Conservation (phyloP, 1,140 invertebrate species). For the Lordiphosa mommai region DNA sequence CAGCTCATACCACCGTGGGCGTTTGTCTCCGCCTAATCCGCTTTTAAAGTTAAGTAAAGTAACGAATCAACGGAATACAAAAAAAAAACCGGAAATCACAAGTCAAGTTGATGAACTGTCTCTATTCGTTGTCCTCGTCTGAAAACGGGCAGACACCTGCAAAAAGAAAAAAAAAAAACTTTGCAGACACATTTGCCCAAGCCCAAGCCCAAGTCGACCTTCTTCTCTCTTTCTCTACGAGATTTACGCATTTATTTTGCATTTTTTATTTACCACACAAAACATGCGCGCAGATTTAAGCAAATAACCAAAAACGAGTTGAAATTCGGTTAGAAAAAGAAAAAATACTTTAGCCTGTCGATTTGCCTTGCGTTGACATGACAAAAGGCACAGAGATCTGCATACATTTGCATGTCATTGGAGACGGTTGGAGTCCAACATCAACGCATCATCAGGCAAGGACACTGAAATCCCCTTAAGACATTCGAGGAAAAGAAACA, state of each 20-base stretch:
- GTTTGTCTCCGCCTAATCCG: constrained; percentile 71
- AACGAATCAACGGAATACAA: not conserved
- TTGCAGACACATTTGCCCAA: constrained; percentile 65
- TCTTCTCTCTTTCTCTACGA: constrained; percentile 37
- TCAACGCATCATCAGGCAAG: constrained; percentile 70
- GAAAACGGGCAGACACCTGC: constrained; percentile 67
- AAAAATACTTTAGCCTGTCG: constrained; percentile 43
- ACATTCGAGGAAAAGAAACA: constrained; percentile 48
- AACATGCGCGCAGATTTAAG: constrained; percentile 77
- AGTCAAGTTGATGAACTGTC: constrained; percentile 76
- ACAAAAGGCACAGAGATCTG: constrained; percentile 78
- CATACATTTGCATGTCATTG: constrained; percentile 79
- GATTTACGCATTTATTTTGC: constrained; percentile 79
- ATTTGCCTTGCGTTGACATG: constrained; percentile 78
- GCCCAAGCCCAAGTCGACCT: constrained; percentile 10
- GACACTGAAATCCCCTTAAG: constrained; percentile 72
- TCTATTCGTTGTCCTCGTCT: constrained; percentile 39
- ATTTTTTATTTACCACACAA: constrained; percentile 73
- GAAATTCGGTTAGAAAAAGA: constrained; percentile 56
- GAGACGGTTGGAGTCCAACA: constrained; percentile 13
- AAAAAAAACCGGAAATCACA: constrained; percentile 71
- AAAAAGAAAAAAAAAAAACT: constrained; percentile 50
- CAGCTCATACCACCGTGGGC: constrained; percentile 62
- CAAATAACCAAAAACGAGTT: constrained; percentile 62
- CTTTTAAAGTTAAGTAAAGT: constrained; percentile 60